Conservation (phyloP, 2,113 vertebrate species). For the Sarotherodon lohbergeri region DNA sequence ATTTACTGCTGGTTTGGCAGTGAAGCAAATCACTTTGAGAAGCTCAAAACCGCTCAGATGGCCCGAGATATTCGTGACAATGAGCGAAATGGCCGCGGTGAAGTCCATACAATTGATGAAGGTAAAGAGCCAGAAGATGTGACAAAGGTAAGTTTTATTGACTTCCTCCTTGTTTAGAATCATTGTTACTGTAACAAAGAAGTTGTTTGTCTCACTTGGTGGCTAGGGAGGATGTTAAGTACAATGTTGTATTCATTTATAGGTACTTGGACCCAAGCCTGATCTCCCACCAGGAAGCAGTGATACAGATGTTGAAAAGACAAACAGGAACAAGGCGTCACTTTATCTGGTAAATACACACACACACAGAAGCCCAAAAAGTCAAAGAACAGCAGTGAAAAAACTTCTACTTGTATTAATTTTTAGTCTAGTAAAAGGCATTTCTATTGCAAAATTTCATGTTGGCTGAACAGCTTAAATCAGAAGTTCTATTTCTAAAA, state of each 20-base stretch:
- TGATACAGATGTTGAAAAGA: background rate
- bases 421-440: background rate
- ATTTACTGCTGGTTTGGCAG: constrained; percentile 73
- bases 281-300: constrained; percentile 24
- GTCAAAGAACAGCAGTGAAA: background rate
- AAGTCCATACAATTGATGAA: constrained; percentile 50
- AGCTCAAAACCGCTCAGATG: constrained; percentile 61
- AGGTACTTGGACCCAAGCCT: constrained; percentile 67
- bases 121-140: constrained; percentile 57
- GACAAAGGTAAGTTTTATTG: constrained; percentile 36
- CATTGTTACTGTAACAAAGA: background rate
- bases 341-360: constrained; percentile 64
- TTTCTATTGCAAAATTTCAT: background rate
- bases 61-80: constrained; percentile 67
- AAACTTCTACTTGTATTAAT: background rate
- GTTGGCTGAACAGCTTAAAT: background rate
- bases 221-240: background rate
- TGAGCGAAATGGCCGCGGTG: constrained; percentile 56
- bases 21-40: constrained; percentile 61
- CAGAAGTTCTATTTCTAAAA: background rate
- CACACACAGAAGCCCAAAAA: background rate
- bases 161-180: background rate
- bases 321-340: constrained; percentile 31
- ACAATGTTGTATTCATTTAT: background rate
- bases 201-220: background rate